Base-by-base conservation (phyloP, 2,113 vertebrate genomes). In the Pleuronectes platessa region DNA sequence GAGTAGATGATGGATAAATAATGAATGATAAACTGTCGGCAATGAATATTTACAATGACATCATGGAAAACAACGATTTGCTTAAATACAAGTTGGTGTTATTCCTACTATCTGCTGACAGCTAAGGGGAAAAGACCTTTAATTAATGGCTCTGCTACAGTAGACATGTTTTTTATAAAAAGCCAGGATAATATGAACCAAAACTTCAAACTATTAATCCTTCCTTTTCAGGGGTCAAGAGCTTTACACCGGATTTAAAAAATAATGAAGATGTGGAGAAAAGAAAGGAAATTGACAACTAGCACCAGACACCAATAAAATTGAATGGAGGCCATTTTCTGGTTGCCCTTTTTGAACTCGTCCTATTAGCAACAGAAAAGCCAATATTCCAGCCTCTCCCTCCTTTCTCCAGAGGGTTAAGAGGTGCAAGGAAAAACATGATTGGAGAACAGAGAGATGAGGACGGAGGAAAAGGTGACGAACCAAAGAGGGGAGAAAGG, bases 311-410 rank as follows among this genome's bases (percentile, higher is more conserved):
- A 64, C 35, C 61, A 82, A 73, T 78, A 73, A 71, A 82, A 74
- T 14, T 15, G 24, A 42, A 35, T 42, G 9, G n/a, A 21, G 23
- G 18, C 8, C 37, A 75, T 79, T 87, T 85, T 89, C 74, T 53
- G 67, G 62, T 75, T 86, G 81, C 76, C 58, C 18, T 66, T 78
- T 85, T 79, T 83, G 55, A 88, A 83, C 3, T 14, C 68, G 66
- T 83, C 84, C 84, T 80, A 86, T 90, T 86, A 88, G 82, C 66
- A 84, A 82, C 66, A 84, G 80, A 87, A n/a, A 54, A 54, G 51
- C 81, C 76, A 86, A 87, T 86, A 88, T 78, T 71, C 27, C 54
- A 79, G 75, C 53, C 45, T 68, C 67, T 74, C n/a, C 73, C 47
- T 27, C 54, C 56, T 68, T 86, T 68, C 77, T 76, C 75, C 26